These are phyloP conservation scores for Etheostoma spectabile DNA, from an alignment of 2,113 vertebrate genomes.

Conservation along the genomic window DNA sequence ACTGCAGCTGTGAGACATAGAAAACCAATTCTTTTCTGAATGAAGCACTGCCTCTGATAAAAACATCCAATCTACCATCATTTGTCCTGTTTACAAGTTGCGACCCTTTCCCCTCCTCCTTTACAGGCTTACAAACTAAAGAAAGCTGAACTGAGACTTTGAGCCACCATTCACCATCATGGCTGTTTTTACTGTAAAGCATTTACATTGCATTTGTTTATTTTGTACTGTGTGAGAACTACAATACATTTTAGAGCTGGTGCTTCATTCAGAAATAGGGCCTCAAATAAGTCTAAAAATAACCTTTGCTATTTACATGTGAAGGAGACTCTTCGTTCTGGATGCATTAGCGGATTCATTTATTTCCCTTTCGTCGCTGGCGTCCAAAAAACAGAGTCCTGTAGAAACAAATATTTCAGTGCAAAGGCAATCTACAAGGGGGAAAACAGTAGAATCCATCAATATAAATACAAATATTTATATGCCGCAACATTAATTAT, in stretches of 20 bases:
- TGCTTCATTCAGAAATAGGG: slow-evolving; percentile 46
- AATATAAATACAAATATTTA: slow-evolving; percentile 7
- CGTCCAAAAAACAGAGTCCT: slow-evolving; percentile 64
- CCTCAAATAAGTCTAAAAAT: slow-evolving; percentile 61
- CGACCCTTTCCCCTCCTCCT: background rate
- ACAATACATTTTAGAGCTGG: slow-evolving; percentile 38
- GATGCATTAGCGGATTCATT: slow-evolving; percentile 41
- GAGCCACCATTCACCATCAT: slow-evolving; percentile 11
- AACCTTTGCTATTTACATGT: slow-evolving; percentile 70
- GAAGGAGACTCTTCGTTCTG: slow-evolving; percentile 40
- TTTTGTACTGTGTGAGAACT: slow-evolving; percentile 13
- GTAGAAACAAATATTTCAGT: background rate
- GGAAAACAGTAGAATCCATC: background rate
- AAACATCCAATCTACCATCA: background rate
- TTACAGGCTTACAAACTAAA: slow-evolving; percentile 3
- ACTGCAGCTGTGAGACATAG: slow-evolving; percentile 62
- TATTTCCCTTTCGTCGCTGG: slow-evolving; percentile 37
- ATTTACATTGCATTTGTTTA: slow-evolving; percentile 33
- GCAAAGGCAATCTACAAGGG: background rate
- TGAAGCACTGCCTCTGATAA: slow-evolving; percentile 41
- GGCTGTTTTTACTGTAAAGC: slow-evolving; percentile 21
- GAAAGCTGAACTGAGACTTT: background rate
- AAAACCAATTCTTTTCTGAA: slow-evolving; percentile 48
- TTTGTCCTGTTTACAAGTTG: background rate
- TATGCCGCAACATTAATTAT: background rate